Base-by-base conservation (phyloP, 2,113 vertebrate genomes). In the Ancistrus triradiatus region DNA sequence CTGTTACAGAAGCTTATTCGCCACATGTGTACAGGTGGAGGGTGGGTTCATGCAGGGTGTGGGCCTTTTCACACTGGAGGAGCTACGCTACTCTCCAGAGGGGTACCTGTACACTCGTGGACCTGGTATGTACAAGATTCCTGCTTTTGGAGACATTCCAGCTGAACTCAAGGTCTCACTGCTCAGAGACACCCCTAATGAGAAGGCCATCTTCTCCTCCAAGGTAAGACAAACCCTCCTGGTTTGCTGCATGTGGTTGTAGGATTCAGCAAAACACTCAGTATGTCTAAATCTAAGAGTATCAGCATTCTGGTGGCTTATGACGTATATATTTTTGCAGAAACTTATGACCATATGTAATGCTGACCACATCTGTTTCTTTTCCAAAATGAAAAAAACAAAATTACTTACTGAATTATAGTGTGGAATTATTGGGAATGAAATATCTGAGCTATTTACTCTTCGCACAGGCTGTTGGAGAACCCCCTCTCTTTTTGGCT, bases 41-140 rank as follows among this genome's bases (percentile, higher is more conserved):
- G 96, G 96, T 13, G 96, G 74, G 0, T 99, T 99, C 77, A 85
- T 95, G 59, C 96, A 99, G 82, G 96, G 95, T 22, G 72, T 96
- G 22, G 95, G 95, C 22, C 91, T 98, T 66, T 99, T 95, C 78
- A 95, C 95, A 3, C 74, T 98, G 78, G 96, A 99, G 81, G 91
- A 98, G 76, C 78, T 98, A 5, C 91, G 89, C 24, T 98, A 98
- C 43, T 97, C 95, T 0, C 91, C 93, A 0, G 74, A 87, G 9
- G 96, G 96, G 0, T 83, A 81, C 64, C 77, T 99, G 52, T 90
- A 91, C 35, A 98, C 92, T 1, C 88, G 92, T 0, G 95, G 95
- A n/a, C 96, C 96, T 3, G 91, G 94, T 11, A 90, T 89, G 70
- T 99, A 98, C 74, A 99, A 99, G 86, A 97, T 99, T 59, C 96